These are phyloP conservation scores for Trachelus stipa DNA, from an alignment of 2,888 invertebrate species.

Conservation along the genomic window DNA sequence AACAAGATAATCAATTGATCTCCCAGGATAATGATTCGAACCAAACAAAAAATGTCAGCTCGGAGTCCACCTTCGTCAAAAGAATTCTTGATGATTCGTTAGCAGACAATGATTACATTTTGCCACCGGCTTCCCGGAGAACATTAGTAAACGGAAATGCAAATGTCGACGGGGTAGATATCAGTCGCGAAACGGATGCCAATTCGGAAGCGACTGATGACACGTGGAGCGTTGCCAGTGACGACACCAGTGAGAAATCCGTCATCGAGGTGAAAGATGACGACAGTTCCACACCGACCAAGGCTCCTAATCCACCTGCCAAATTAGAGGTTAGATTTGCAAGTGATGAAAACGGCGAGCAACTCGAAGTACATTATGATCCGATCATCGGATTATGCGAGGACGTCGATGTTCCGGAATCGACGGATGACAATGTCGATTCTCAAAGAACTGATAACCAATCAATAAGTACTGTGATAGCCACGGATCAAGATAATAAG, in stretches of 20 bases:
- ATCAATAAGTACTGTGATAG: background rate
- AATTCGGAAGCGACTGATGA: slow-evolving; percentile 46
- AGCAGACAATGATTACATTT: slow-evolving; percentile 44
- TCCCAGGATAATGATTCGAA: slow-evolving; percentile 40
- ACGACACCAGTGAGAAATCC: slow-evolving; percentile 47
- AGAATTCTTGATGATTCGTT: slow-evolving; percentile 40
- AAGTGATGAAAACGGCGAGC: slow-evolving; percentile 38
- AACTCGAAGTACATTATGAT: slow-evolving; percentile 36
- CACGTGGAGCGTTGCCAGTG: slow-evolving; percentile 42
- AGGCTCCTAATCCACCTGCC: slow-evolving; percentile 15
- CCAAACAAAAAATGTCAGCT: slow-evolving; percentile 32
- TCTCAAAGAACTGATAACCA: background rate
- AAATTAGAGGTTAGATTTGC: slow-evolving; percentile 50
- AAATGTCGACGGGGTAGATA: slow-evolving; percentile 37
- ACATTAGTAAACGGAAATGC: slow-evolving; percentile 47
- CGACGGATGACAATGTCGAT: slow-evolving; percentile 25
- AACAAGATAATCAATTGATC: slow-evolving; percentile 48
- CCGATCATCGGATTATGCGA: slow-evolving; percentile 18
- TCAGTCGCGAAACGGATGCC: slow-evolving; percentile 34
- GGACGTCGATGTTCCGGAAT: slow-evolving; percentile 28
- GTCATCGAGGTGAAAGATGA: slow-evolving; percentile 46
- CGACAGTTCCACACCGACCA: slow-evolving; percentile 16
- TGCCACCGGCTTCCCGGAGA: slow-evolving; percentile 40
- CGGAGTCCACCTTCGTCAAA: slow-evolving; percentile 38
- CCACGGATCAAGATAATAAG: slow-evolving; percentile 26